Evolutionary conservation across 2,888 invertebrate species (phyloP), one percentile per base, ranked within the genome.

Genomic region (Megastigmus dorsalis): DNA sequence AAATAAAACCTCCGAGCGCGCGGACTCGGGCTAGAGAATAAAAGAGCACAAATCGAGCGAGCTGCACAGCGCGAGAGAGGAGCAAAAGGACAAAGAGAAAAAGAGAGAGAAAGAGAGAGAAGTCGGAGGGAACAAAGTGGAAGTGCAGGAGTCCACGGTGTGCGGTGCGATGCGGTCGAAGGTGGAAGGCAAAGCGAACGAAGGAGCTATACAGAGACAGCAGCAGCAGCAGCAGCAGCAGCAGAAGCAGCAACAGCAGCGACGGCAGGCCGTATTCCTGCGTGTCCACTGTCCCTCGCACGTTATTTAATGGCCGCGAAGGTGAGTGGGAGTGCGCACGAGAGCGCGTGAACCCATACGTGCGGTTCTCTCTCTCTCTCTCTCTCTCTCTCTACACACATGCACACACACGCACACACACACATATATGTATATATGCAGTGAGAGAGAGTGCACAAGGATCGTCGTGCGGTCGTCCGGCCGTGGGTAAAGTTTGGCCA

Each of bases 231-330:
- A 57, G 13, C n/a, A n/a, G 13, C 33, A 38, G 38, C 41, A 55
- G 23, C 36, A 26, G 54, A 26, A 15, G 57, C 30, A 54, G 28
- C 30, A 7, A 23, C 57, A 33, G 26, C 15, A 33, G 43, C 41
- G 30, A 3, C 45, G 15, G 36, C 52, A 45, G 54, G 23, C 36
- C 9, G 30, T 62, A 54, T 62, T 52, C 33, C 43, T 62, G 62
- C 54, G 33, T 70, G 60, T 70, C 52, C 54, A 70, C 23, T 48
- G 52, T 52, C 57, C 10, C 50, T 59, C 52, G 50, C 7, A 26
- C 33, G 43, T 65, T 66, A 66, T 66, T 66, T 66, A 72, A 72
- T 72, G 59, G 45, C 62, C 45, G 30, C 50, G 28, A 41, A 23
- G 7, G 26, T 10, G 70, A 71, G 70, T 63, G 45, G 63, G 63